Evolutionary conservation across 2,113 vertebrate genomes (phyloP), one percentile per base, ranked within the genome.

Genomic region (Gambusia affinis): DNA sequence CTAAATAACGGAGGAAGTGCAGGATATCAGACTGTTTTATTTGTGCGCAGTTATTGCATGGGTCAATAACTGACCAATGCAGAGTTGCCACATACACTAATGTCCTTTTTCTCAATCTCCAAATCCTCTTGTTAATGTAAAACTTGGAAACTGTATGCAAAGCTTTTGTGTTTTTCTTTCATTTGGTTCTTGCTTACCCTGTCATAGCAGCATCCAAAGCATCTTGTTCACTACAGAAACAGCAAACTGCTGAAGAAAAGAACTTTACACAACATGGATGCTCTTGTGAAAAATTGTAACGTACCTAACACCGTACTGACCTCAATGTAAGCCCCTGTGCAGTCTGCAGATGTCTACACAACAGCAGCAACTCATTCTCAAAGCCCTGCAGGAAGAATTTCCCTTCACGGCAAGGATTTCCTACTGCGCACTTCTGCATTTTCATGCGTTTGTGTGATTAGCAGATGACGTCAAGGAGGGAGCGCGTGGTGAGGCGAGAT

Each of bases 401-500:
- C 28, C 33, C 54, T 14, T 66, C 30, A 72, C 27, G 24, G 11
- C 8, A 17, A 72, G 51, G 29, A 63, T 72, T 33, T 72, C 37
- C 51, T 29, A 33, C 4, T 44, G 11, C n/a, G 28, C 47, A 67
- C 64, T 33, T 14, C 67, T 61, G n/a, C n/a, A 54, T 70, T 54
- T 70, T 60, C 39, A 22, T 33, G 35, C 70, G 70, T 64, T 19
- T 62, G 37, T 70, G 64, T 73, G 60, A 73, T 33, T 78, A 62
- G 83, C 70, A 79, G 71, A 61, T 76, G 85, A 70, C 78, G 79
- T 84, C 89, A 87, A 71, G 65, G 68, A 76, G 75, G 22, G 72
- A 80, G 82, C 24, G 87, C 74, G 75, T 92, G 91, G 28, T 78
- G 54, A 27, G 27, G n/a, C 30, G 72, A 89, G 93, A 94, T 94